Percentiles rank a stretch among this genome's conserved stretches.
phyloP scores from a whole-genome alignment of 1,140 invertebrate species.

The Dendrolimus punctatus region DNA sequence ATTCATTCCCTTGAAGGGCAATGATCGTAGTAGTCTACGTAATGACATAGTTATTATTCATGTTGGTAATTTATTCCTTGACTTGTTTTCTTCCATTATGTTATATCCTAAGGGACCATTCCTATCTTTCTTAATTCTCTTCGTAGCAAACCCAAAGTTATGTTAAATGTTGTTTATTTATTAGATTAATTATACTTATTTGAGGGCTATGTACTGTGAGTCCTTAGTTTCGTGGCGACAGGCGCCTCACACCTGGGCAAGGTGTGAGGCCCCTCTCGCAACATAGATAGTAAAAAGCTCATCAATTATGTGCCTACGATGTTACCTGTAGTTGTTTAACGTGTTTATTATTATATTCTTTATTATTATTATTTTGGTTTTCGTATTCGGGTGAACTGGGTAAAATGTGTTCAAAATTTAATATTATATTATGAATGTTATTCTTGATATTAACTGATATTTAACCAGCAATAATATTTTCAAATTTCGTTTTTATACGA shows the following conservation, averaged over 20 bases:
- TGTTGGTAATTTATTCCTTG: slow-evolving; percentile 27
- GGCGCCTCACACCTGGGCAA: too few relatives aligned
- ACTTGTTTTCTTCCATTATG: slow-evolving; percentile 19
- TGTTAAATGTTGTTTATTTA: slow-evolving; percentile 51
- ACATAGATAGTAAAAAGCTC: slow-evolving; percentile 48
- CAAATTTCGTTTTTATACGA: slow-evolving; percentile 29
- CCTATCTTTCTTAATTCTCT: slow-evolving; percentile 50
- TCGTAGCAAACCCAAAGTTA: slow-evolving; percentile 63
- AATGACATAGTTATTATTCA: slow-evolving; percentile 20
- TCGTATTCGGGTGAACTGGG: slow-evolving; percentile 62
- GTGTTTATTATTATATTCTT: slow-evolving; percentile 44
- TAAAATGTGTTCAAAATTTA: slow-evolving; percentile 11
- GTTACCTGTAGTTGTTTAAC: slow-evolving; percentile 66
- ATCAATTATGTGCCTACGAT: slow-evolving; percentile 67
- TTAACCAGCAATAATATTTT: slow-evolving; percentile 55
- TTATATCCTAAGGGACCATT: slow-evolving; percentile 40
- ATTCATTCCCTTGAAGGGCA: background rate
- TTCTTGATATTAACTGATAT: slow-evolving; percentile 60
- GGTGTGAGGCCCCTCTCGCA: slow-evolving; percentile 1
- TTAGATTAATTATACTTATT: slow-evolving; percentile 39
- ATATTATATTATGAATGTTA: slow-evolving; percentile 1
- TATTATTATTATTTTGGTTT: slow-evolving; percentile 40
- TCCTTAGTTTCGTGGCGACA: background rate
- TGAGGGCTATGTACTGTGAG: background rate
- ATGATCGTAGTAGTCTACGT: slow-evolving; percentile 14